Evolutionary conservation across 2,888 invertebrate species (phyloP), one percentile per base, ranked within the genome.

Genomic region (Archips crataeganus): DNA sequence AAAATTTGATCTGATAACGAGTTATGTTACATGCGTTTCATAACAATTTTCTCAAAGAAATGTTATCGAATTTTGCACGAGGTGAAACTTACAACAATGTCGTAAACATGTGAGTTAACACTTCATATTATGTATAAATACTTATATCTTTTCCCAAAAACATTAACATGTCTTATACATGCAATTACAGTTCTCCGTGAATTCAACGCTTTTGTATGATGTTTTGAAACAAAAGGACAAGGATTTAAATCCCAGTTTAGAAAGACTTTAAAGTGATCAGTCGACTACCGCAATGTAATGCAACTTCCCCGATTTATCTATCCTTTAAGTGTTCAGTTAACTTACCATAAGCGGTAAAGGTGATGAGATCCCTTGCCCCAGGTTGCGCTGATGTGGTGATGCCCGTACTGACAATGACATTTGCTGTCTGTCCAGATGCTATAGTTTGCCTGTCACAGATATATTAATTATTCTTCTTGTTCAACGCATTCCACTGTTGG

Each of bases 321-420:
- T 23, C 3, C 1, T 54, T 54, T 15, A 54, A 1, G 1, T 2
- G 23, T 23, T 54, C 23, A 11, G 8, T 54, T 9, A 49, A 67
- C 64, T 89, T 88, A 92, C 95, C 95, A 59, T 90, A 94, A 32
- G 95, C 96, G 0, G 95, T 95, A 76, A 97, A 96, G 0, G 95
- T 96, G 76, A 97, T 95, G 49, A 95, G 91, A 76, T 97, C 96
- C 8, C 95, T 92, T 6, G 95, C 95, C 0, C 95, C 95, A 0
- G 94, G 87, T n/a, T 94, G 90, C 0, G 95, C 91, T 62, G 89
- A 82, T 10, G 91, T 75, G 0, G 95, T 91, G 59, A 95, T 91
- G 0, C 88, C 82, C 0, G 95, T 84, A 2, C 92, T 95, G 0
- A 97, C 94, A 0, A 95, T 94, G 6, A 96, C 95, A 15, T 94